phyloP scores from a whole-genome alignment of 1,140 invertebrate genomes.

The Maconellicoccus hirsutus region DNA sequence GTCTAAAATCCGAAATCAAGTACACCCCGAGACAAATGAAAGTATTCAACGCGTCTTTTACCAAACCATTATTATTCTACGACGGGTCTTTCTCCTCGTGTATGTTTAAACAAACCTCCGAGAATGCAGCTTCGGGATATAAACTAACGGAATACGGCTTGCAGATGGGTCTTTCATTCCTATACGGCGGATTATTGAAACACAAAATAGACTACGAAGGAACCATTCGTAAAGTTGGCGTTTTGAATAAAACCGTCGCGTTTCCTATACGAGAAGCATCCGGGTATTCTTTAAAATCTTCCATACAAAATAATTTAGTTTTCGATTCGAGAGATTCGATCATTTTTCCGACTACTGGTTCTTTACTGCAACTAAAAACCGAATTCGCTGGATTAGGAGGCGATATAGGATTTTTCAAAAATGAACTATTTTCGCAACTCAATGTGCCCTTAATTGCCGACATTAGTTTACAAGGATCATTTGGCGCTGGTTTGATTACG shows the following conservation, averaged over 20 bases:
- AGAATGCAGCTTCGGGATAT: constrained; percentile 72
- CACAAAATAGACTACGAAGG: constrained; percentile 78
- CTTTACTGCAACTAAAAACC: constrained; percentile 51
- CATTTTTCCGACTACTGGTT: constrained; percentile 62
- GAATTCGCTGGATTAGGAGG: constrained; percentile 81
- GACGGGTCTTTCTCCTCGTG: constrained; percentile 49
- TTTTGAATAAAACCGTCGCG: constrained; percentile 47
- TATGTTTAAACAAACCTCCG: constrained; percentile 55
- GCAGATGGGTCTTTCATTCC: constrained; percentile 50
- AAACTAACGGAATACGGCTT: constrained; percentile 50
- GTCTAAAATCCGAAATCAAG: constrained; percentile 48
- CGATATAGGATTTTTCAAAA: constrained; percentile 72
- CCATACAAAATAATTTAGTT: constrained; percentile 60
- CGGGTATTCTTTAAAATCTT: constrained; percentile 74
- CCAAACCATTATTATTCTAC: constrained; percentile 56
- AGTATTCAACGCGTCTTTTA: constrained; percentile 35
- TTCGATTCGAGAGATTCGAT: constrained; percentile 65
- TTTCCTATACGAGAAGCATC: constrained; percentile 72
- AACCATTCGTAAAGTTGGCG: constrained; percentile 58
- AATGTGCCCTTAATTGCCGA: constrained; percentile 54
- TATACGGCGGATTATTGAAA: constrained; percentile 42
- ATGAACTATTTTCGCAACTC: constrained; percentile 64
- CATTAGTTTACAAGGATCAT: constrained; percentile 58
- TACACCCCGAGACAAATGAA: constrained; percentile 44
- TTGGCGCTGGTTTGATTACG: constrained; percentile 54